These are phyloP conservation scores for Folsomia candida DNA, from an alignment of 2,888 invertebrate genomes.

Conservation along the genomic window DNA sequence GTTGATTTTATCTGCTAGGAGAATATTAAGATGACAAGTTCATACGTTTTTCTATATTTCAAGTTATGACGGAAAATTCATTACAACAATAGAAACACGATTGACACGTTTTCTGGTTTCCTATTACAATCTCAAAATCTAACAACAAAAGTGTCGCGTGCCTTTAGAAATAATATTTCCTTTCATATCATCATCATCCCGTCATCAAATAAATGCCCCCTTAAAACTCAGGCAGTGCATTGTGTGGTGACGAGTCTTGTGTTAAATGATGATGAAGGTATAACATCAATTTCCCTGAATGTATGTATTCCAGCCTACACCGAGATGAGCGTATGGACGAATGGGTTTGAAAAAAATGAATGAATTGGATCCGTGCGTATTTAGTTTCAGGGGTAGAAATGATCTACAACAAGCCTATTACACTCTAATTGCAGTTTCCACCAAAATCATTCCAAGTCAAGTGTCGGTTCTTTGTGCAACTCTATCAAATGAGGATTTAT, in stretches of 20 bases:
- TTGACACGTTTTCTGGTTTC: conserved; percentile 8
- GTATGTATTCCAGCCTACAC: too few species aligned
- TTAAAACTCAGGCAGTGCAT: neutral
- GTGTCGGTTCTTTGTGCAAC: too few species aligned
- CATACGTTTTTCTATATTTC: too few species aligned
- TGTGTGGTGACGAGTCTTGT: too few species aligned
- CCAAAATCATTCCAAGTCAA: neutral
- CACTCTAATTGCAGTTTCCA: neutral
- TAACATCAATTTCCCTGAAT: neutral
- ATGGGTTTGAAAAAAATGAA: too few species aligned
- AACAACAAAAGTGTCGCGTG: conserved; percentile 16
- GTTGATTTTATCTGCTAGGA: too few species aligned
- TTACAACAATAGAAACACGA: neutral
- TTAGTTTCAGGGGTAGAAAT: neutral
- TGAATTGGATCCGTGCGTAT: neutral
- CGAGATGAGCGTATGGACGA: too few species aligned
- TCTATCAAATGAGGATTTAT: too few species aligned
- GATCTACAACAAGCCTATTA: too few species aligned
- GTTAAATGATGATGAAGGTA: neutral
- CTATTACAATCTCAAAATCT: conserved; percentile 9
- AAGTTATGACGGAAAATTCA: too few species aligned
- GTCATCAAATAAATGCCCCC: neutral
- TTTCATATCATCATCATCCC: neutral
- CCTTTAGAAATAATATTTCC: conserved; percentile 17
- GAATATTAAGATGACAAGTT: neutral